phyloP scores from a whole-genome alignment of 2,888 invertebrate species.

The Cryptocephalus primarius region DNA sequence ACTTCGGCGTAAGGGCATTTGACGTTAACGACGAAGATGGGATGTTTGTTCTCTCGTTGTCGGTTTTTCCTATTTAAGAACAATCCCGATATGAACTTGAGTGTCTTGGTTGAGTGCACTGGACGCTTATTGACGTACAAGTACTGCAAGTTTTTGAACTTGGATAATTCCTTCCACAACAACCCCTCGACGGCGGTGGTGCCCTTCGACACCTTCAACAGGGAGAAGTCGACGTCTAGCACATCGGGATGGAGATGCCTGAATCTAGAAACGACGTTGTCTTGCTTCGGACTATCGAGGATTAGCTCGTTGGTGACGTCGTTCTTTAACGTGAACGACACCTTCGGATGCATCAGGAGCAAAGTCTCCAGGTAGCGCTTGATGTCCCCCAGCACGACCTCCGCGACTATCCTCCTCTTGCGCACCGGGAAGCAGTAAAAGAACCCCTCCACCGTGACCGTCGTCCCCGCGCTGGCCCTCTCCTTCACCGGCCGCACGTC shows the following conservation, averaged over 20 bases:
- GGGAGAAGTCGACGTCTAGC: constrained; percentile 28
- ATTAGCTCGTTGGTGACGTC: constrained; percentile 48
- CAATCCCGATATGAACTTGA: constrained; percentile 35
- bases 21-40: constrained; percentile 45
- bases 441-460: constrained; percentile 56
- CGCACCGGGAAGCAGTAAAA: constrained; percentile 53
- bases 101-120: constrained; percentile 42
- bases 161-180: constrained; percentile 41
- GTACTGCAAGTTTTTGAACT: constrained; percentile 44
- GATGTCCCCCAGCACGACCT: constrained; percentile 49
- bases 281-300: constrained; percentile 47
- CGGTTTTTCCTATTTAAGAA: constrained; percentile 21
- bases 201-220: constrained; percentile 33
- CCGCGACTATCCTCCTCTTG: constrained; percentile 41
- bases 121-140: constrained; percentile 55
- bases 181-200: constrained; percentile 46
- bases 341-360: constrained; percentile 51
- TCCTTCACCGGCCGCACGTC: constrained; percentile 26
- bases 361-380: constrained; percentile 48
- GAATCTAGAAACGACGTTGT: constrained; percentile 44
- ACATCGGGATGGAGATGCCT: constrained; percentile 37
- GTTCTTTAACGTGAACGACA: constrained; percentile 60
- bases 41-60: constrained; percentile 19
- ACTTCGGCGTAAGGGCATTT: constrained; percentile 41
- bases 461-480: constrained; percentile 60